Evolutionary conservation across 2,113 vertebrate genomes (phyloP).

Genomic region (Notarius lentiginosus): DNA sequence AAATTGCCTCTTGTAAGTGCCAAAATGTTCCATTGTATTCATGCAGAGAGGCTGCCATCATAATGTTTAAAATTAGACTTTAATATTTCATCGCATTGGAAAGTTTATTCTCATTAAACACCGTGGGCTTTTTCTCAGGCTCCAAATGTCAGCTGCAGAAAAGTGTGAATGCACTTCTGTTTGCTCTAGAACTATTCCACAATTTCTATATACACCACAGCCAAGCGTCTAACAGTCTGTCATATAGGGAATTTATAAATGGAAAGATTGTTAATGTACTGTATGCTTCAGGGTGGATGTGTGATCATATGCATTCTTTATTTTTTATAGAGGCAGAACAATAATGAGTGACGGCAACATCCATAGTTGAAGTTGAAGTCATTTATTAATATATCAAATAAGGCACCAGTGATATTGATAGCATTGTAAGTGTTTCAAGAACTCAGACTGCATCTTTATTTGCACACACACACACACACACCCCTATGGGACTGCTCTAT

Average conservation of each 20-base stretch:
- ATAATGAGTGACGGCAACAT: not conserved
- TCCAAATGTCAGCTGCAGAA: conserved; percentile 85
- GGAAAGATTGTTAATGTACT: conserved; percentile 30
- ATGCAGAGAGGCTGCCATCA: conserved; percentile 82
- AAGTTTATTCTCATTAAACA: conserved; percentile 87
- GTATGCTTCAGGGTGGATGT: not conserved
- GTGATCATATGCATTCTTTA: not conserved
- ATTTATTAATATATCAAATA: conserved; percentile 25
- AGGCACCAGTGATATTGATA: conserved; percentile 7
- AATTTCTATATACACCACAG: conserved; percentile 28
- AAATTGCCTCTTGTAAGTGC: conserved; percentile 72
- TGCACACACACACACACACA: conserved; percentile 9
- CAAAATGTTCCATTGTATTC: conserved; percentile 82
- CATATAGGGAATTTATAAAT: conserved; percentile 30
- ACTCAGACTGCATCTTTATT: conserved; percentile 34
- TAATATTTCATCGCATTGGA: conserved; percentile 88
- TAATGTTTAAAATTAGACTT: conserved; percentile 92
- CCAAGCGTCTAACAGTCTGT: conserved; percentile 17
- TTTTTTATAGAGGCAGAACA: not conserved
- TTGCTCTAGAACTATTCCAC: conserved; percentile 45
- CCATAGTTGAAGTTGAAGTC: not conserved
- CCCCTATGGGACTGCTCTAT: conserved; percentile 49
- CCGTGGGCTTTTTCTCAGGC: conserved; percentile 78
- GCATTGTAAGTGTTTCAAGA: conserved; percentile 22
- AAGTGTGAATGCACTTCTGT: conserved; percentile 57